Conservation (phyloP, 2,113 vertebrate species). For the Callaeas wilsoni region DNA sequence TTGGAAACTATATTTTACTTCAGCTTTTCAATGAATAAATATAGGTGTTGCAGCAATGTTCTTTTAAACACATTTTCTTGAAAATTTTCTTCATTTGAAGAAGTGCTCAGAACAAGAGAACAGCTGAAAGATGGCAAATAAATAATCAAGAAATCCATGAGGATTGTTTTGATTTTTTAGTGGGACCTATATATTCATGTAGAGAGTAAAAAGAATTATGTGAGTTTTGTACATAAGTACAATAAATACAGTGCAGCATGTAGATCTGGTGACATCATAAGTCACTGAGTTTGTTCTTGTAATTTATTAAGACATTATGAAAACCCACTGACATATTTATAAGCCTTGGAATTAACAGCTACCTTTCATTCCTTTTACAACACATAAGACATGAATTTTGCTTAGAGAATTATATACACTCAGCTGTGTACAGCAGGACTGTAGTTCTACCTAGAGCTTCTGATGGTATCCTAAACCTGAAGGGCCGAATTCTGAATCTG, state of each 20-base stretch:
- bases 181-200: background rate
- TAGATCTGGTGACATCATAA: conserved; percentile 55
- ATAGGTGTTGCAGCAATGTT: background rate
- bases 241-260: conserved; percentile 17
- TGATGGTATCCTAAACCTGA: background rate
- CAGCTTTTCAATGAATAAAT: background rate
- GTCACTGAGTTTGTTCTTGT: conserved; percentile 48
- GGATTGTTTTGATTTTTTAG: background rate
- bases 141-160: background rate
- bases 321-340: conserved; percentile 73
- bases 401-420: conserved; percentile 13
- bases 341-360: conserved; percentile 71
- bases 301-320: conserved; percentile 72
- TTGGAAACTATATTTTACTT: conserved; percentile 36
- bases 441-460: background rate
- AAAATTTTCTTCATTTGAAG: background rate
- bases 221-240: background rate
- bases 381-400: conserved; percentile 24
- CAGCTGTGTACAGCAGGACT: background rate
- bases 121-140: background rate
- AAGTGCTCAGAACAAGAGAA: background rate
- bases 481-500: background rate
- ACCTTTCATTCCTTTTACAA: conserved; percentile 65
- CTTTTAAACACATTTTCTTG: background rate
- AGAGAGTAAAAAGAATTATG: background rate